Conservation (phyloP, 2,888 invertebrate species). For the Ferrisia virgata region DNA sequence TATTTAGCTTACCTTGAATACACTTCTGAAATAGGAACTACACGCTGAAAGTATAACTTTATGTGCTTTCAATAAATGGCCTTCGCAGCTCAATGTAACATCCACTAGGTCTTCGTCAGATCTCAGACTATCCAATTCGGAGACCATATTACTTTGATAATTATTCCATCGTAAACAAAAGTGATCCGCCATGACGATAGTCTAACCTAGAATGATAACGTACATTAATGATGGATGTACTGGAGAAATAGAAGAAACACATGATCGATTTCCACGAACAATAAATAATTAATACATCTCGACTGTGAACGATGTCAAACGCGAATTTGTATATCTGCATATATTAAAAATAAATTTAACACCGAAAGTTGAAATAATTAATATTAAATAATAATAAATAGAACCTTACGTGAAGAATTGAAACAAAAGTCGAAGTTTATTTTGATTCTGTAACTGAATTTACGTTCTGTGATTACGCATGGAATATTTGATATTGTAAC, state of each 20-base stretch:
- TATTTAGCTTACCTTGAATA: constrained; percentile 62
- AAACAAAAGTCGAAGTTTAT: background rate
- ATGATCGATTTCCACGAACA: background rate
- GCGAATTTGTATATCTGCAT: background rate
- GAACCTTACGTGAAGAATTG: background rate
- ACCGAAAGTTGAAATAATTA: background rate
- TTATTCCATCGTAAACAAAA: constrained; percentile 74
- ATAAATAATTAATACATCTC: background rate
- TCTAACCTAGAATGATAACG: constrained; percentile 50
- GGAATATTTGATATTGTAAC: background rate
- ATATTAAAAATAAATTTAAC: background rate
- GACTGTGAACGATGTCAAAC: background rate
- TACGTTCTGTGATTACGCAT: background rate
- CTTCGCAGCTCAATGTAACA: constrained; percentile 71
- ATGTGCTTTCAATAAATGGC: constrained; percentile 68
- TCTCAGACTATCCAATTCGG: constrained; percentile 67
- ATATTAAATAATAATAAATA: background rate
- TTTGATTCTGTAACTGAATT: background rate
- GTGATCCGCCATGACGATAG: constrained; percentile 57
- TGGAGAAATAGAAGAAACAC: background rate
- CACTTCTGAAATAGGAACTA: constrained; percentile 71
- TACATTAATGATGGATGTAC: background rate
- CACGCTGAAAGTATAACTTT: constrained; percentile 73
- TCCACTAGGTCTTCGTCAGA: constrained; percentile 69
- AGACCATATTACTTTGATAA: constrained; percentile 68